These are phyloP conservation scores for Gulo gulo DNA, from an alignment of 2,113 vertebrate genomes.

Conservation along the genomic window DNA sequence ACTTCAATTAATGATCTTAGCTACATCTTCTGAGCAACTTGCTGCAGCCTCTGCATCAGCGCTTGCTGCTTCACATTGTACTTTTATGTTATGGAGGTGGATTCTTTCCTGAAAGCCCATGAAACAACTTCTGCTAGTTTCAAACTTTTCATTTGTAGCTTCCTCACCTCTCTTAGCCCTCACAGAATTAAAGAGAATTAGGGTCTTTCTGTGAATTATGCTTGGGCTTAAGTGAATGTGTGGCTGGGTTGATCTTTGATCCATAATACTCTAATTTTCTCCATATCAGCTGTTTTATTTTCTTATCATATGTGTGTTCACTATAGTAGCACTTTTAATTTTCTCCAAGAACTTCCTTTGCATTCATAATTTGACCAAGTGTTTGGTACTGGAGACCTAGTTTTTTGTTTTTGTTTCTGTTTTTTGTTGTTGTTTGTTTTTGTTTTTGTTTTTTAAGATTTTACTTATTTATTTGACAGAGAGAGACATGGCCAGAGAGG, in stretches of 20 bases:
- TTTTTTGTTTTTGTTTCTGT: no score
- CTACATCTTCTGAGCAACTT: not conserved
- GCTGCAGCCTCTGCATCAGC: not conserved
- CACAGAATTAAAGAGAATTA: not conserved
- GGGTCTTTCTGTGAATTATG: not conserved
- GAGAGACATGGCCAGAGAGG: no score
- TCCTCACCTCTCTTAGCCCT: not conserved
- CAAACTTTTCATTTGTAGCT: not conserved
- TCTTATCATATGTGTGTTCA: not conserved
- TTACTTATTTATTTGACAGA: no score
- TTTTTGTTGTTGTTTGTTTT: no score
- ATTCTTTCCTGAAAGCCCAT: not conserved
- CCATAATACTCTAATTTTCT: not conserved
- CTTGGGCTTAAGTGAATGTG: not conserved
- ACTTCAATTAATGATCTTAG: not conserved
- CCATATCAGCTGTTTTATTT: not conserved
- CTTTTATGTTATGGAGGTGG: not conserved
- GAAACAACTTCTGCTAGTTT: not conserved
- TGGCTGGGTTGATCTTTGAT: not conserved
- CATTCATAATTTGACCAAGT: not conserved
- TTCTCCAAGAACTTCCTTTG: not conserved
- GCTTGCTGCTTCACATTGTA: not conserved
- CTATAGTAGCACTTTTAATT: not conserved
- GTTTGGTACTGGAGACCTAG: not conserved
- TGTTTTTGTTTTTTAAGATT: no score